Evolutionary conservation across 2,888 invertebrate genomes (phyloP), one percentile per base, ranked within the genome.

Genomic region (Lomographa bimaculata): DNA sequence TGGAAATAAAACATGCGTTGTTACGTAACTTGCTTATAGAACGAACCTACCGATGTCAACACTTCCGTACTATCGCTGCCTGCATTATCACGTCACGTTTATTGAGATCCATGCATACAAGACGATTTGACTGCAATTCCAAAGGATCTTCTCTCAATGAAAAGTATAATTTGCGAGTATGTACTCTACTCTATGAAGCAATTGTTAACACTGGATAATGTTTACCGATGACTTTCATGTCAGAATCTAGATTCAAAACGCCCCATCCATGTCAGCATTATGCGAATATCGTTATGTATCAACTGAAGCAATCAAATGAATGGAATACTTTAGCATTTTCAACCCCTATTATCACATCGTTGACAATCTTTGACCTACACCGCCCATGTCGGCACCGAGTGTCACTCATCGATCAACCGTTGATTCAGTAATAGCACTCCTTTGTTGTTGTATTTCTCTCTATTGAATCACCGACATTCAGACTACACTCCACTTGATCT

Each of bases 381-480:
- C n/a, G 12, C 12, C 10, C 8, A 23, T 23, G 23, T 23, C 23
- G 17, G 17, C 17, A 17, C 3, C 17, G 20, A 23, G 26, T 37
- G 36, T 47, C 45, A 46, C 34, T 46, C 46, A 47, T 42, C 19
- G 18, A 41, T 41, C 41, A 26, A 35, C 35, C 41, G 35, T 29
- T 29, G 29, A 38, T 46, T 46, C 30, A 24, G 34, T 27, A 46
- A 24, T 27, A 8, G 29, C 30, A 23, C 23, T 28, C 32, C 34
- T 29, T 35, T 30, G 46, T 47, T 50, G 52, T 45, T 21, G 28
- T 34, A 29, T 16, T 14, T 32, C 39, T 25, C 11, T 29, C 38
- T 44, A 46, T 53, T 46, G 43, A 46, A 46, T 45, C 48, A 50
- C 21, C 36, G 45, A 32, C 26, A 42, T 33, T 21, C 37, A 24